Evolutionary conservation across 2,113 vertebrate species (phyloP).

Genomic region (Ailurus styani): DNA sequence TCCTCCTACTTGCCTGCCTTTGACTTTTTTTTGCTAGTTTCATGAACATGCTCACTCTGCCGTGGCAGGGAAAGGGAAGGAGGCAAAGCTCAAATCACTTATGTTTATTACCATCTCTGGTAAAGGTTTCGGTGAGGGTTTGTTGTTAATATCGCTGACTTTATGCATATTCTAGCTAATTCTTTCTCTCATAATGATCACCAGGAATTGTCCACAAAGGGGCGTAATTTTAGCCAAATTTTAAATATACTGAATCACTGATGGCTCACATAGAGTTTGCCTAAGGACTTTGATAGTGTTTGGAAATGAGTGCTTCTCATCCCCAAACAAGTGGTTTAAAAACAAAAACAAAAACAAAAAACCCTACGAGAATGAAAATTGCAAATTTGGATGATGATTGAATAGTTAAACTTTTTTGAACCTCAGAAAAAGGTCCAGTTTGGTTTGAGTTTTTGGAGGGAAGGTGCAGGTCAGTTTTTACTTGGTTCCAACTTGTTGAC

Average conservation of each 20-base stretch:
- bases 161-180: neutral
- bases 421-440: slow-evolving; percentile 51
- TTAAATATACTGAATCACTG: neutral
- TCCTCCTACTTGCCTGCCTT: neutral
- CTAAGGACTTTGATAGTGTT: neutral
- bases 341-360: neutral
- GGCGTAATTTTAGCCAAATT: neutral
- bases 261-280: neutral
- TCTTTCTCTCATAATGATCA: neutral
- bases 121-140: neutral
- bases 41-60: neutral
- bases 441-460: slow-evolving; percentile 66
- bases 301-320: neutral
- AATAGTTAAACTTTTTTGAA: slow-evolving; percentile 56
- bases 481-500: neutral
- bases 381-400: slow-evolving; percentile 18
- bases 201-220: neutral
- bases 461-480: slow-evolving; percentile 48
- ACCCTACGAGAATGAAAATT: neutral
- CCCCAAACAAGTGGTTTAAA: neutral
- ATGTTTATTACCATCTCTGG: neutral
- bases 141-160: neutral
- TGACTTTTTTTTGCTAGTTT: neutral
- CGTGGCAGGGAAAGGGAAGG: neutral
- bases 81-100: neutral